These are phyloP conservation scores for Theristus sp. DNA, from an alignment of 2,888 invertebrate species.

Conservation along the genomic window DNA sequence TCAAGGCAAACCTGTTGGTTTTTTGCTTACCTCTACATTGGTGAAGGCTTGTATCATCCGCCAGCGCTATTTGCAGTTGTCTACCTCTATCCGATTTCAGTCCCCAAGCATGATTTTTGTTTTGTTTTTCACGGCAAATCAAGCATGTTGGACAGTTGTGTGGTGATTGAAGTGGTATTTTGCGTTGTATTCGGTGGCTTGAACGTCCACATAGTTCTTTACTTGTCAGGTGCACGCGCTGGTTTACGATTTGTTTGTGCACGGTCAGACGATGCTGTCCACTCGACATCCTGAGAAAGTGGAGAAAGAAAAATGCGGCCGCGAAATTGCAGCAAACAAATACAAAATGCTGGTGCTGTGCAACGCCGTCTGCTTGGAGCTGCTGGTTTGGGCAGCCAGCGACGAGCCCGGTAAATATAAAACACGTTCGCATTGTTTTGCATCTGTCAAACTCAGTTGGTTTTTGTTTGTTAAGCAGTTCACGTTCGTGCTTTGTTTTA, in stretches of 20 bases:
- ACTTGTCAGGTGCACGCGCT: constrained; percentile 57
- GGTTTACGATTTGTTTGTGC: constrained; percentile 65
- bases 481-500: neutral
- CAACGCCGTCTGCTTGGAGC: constrained; percentile 87
- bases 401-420: constrained; percentile 58
- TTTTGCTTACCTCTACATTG: too few species aligned
- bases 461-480: neutral
- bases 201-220: neutral
- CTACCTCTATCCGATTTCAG: neutral
- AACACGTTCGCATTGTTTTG: too few species aligned
- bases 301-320: neutral
- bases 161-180: neutral
- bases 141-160: too few species aligned
- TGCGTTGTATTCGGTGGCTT: neutral
- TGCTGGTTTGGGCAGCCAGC: constrained; percentile 69
- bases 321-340: constrained; percentile 44
- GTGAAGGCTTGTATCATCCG: too few species aligned
- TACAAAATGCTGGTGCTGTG: constrained; percentile 88
- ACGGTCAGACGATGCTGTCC: constrained; percentile 78
- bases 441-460: too few species aligned
- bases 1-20: too few species aligned
- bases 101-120: neutral
- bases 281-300: constrained; percentile 43
- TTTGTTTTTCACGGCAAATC: too few species aligned
- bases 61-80: too few species aligned